Percentiles rank a stretch among this genome's conserved stretches.
These are phyloP conservation scores for Myotis lucifugus DNA, from an alignment of 2,113 vertebrate genomes.

Conservation along the genomic window DNA sequence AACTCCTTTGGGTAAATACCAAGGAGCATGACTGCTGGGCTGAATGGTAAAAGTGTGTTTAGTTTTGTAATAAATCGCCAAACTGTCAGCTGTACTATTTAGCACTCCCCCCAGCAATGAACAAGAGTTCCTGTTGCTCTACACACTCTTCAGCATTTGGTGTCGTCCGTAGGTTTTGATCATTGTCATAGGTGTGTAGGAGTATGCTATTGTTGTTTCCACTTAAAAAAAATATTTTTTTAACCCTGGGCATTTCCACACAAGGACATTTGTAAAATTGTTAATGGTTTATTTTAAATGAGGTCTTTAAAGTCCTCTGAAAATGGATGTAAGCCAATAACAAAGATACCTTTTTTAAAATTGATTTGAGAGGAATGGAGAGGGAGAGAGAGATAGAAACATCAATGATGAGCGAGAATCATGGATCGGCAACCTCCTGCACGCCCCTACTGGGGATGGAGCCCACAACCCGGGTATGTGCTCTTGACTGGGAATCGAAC, in stretches of 20 bases:
- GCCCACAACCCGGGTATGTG: too few relatives aligned
- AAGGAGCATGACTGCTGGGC: background rate
- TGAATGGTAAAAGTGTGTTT: too few relatives aligned
- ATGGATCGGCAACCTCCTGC: too few relatives aligned
- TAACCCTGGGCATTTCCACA: background rate
- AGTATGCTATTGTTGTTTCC: background rate
- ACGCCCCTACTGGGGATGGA: too few relatives aligned
- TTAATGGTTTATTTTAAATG: background rate
- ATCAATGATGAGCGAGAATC: too few relatives aligned
- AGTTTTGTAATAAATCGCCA: background rate
- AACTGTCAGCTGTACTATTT: background rate
- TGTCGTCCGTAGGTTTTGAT: background rate
- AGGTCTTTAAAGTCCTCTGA: background rate
- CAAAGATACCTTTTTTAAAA: background rate
- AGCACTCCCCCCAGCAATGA: background rate
- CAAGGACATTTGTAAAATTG: background rate
- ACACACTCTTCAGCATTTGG: background rate
- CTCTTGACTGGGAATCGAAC: too few relatives aligned
- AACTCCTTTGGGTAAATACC: background rate
- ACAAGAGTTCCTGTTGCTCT: background rate
- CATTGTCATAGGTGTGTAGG: background rate
- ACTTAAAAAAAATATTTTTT: background rate
- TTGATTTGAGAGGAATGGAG: too few relatives aligned
- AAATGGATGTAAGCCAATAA: background rate
- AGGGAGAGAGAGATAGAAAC: too few relatives aligned